Conservation (phyloP, 2,797 vertebrate species). For the Gila robusta region DNA sequence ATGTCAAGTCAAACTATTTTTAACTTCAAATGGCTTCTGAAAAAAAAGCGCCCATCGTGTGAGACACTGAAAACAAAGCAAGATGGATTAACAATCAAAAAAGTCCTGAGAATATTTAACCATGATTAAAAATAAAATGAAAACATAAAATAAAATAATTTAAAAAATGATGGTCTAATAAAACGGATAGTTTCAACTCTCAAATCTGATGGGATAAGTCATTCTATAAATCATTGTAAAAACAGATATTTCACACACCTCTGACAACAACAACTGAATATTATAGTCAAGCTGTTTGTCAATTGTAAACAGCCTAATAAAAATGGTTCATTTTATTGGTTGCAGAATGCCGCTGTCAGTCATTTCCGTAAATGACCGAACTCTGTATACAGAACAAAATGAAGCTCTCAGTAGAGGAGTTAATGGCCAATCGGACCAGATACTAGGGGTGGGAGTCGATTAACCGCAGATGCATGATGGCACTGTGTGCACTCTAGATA, state of each 20-base stretch:
- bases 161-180: no score
- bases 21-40: not conserved
- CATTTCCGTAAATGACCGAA: not conserved
- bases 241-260: not conserved
- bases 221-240: no score
- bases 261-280: not conserved
- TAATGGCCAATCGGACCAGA: not conserved
- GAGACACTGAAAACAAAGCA: no score
- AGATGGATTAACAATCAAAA: no score
- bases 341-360: not conserved
- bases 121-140: not conserved
- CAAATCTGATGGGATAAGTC: no score
- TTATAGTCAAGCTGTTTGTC: not conserved
- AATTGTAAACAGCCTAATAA: not conserved
- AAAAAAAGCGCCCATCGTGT: not conserved
- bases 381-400: not conserved
- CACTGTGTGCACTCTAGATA: no score
- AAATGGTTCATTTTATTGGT: not conserved
- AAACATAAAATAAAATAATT: not conserved
- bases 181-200: no score
- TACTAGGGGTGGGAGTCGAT: no score
- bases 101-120: not conserved
- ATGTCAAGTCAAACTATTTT: not conserved
- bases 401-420: not conserved
- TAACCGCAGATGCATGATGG: no score